Evolutionary conservation across 2,888 invertebrate genomes (phyloP).

Genomic region (Drosophila seclusa): DNA sequence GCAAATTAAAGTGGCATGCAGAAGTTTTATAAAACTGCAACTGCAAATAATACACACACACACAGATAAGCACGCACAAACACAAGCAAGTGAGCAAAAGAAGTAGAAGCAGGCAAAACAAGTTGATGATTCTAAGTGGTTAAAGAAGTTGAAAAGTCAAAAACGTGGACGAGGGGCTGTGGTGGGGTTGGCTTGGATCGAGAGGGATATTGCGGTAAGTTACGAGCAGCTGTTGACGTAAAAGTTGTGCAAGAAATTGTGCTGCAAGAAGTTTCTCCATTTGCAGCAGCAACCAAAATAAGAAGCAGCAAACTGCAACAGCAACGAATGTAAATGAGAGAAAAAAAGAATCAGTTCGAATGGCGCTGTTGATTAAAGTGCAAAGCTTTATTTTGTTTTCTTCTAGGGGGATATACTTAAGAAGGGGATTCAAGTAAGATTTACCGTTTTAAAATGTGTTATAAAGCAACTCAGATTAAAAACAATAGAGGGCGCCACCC

Average conservation of each 20-base stretch:
- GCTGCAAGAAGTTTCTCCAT: slow-evolving; percentile 57
- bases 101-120: slow-evolving; percentile 65
- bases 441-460: background rate
- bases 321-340: slow-evolving; percentile 24
- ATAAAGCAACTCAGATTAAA: background rate
- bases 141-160: slow-evolving; percentile 78
- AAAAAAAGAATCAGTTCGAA: background rate
- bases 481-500: background rate
- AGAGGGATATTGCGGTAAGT: slow-evolving; percentile 11
- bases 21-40: slow-evolving; percentile 53
- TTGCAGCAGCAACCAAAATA: slow-evolving; percentile 26
- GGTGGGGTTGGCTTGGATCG: background rate
- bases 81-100: slow-evolving; percentile 10
- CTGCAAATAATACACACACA: slow-evolving; percentile 43
- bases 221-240: slow-evolving; percentile 66
- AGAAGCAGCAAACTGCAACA: background rate
- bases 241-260: slow-evolving; percentile 61
- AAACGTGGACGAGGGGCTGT: slow-evolving; percentile 52
- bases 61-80: slow-evolving; percentile 13
- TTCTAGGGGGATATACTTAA: background rate
- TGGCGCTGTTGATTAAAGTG: slow-evolving; percentile 23
- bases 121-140: slow-evolving; percentile 78
- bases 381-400: background rate
- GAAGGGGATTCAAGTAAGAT: background rate
- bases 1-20: slow-evolving; percentile 70